Percentiles rank a stretch among this genome's conserved stretches.
phyloP scores from a whole-genome alignment of 1,140 invertebrate species.

The Acromyrmex echinatior region DNA sequence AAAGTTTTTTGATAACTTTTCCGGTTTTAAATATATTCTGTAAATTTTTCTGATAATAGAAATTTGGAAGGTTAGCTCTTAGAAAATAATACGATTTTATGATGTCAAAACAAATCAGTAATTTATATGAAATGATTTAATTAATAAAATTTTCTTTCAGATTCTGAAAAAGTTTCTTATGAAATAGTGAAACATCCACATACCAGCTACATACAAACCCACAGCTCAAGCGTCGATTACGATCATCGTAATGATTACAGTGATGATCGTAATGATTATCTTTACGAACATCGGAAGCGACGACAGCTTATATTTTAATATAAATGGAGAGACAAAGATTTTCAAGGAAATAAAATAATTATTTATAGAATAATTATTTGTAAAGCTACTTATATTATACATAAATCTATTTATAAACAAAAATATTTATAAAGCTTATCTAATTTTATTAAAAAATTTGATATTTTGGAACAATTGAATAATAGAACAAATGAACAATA shows the following conservation, averaged over 20 bases:
- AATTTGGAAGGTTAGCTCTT: not conserved
- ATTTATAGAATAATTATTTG: conserved; percentile 32
- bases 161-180: conserved; percentile 92
- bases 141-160: conserved; percentile 70
- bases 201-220: conserved; percentile 91
- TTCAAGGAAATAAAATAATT: conserved; percentile 11
- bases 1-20: not conserved
- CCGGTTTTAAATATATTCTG: not conserved
- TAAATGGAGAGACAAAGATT: not conserved
- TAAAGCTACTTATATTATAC: conserved; percentile 3
- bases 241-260: conserved; percentile 89
- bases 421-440: not conserved
- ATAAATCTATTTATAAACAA: not conserved
- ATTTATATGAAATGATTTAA: conserved; percentile 1
- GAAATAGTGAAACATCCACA: conserved; percentile 95
- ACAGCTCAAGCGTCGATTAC: conserved; percentile 91
- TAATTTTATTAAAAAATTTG: not conserved
- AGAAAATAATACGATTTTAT: not conserved
- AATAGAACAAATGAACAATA: not conserved
- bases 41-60: not conserved
- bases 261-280: conserved; percentile 81
- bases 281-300: conserved; percentile 42
- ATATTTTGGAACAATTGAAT: not conserved
- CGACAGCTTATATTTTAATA: conserved; percentile 14
- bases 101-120: not conserved